phyloP scores from a whole-genome alignment of 2,113 vertebrate genomes.

The Willisornis vidua region DNA sequence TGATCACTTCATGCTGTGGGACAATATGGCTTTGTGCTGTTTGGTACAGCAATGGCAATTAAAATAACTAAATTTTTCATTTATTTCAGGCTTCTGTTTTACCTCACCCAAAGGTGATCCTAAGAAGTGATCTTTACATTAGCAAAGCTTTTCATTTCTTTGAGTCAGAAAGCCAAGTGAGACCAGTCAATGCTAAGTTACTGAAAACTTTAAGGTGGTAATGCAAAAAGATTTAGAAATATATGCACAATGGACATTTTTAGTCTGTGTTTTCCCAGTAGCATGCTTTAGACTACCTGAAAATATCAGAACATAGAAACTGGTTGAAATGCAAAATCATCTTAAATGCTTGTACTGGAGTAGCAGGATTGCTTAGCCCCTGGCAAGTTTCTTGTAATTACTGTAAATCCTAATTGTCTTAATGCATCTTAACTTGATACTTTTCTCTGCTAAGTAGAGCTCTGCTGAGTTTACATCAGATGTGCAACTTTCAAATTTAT shows the following conservation, averaged over 20 bases:
- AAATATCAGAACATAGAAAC: not conserved
- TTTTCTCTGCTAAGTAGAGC: not conserved
- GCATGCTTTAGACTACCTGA: not conserved
- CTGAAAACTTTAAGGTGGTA: not conserved
- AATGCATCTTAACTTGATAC: conserved; percentile 24
- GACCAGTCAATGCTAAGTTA: not conserved
- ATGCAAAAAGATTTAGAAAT: not conserved
- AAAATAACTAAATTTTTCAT: conserved; percentile 65
- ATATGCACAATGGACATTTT: not conserved
- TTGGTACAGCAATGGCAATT: conserved; percentile 67
- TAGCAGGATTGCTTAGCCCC: not conserved
- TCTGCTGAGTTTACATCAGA: not conserved
- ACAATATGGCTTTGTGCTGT: conserved; percentile 81
- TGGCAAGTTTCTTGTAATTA: conserved; percentile 57
- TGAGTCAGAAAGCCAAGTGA: not conserved
- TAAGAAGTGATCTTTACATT: not conserved
- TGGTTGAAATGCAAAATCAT: not conserved
- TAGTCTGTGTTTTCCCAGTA: not conserved
- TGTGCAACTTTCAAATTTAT: conserved; percentile 26
- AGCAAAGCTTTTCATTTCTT: not conserved
- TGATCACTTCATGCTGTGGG: conserved; percentile 82
- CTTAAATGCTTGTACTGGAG: not conserved
- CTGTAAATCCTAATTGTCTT: conserved; percentile 45
- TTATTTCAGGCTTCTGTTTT: conserved; percentile 61
- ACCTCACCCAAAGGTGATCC: not conserved